Conservation (phyloP, 1,140 invertebrate species). For the Sinella curviseta region DNA sequence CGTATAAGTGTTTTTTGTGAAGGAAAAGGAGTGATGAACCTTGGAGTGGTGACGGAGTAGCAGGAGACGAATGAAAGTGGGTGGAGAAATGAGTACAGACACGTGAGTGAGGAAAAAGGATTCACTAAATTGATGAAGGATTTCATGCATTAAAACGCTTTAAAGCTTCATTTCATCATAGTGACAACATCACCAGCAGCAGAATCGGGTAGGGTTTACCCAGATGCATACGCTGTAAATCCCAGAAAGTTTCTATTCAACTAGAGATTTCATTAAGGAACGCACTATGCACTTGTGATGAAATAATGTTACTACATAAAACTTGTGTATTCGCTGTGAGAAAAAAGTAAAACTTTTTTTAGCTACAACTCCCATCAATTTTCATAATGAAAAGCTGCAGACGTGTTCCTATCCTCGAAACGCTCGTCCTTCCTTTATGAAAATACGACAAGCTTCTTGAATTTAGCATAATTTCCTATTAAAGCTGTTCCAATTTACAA, state of each 20-base stretch:
- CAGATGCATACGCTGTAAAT: no score
- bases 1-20: neutral
- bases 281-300: no score
- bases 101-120: neutral
- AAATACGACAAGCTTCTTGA: neutral
- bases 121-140: conserved; percentile 7
- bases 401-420: neutral
- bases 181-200: neutral
- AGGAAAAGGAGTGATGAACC: no score
- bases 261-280: neutral
- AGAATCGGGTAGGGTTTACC: no score
- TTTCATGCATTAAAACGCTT: neutral
- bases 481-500: neutral
- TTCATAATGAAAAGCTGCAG: neutral
- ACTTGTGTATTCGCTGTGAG: no score
- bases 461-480: conserved; percentile 22
- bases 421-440: neutral
- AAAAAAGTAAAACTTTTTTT: conserved; percentile 19
- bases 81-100: neutral
- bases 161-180: neutral
- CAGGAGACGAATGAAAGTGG: neutral
- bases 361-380: neutral
- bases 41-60: neutral
- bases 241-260: neutral
- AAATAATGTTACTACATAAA: no score